phyloP scores from a whole-genome alignment of 2,113 vertebrate genomes.

The Lophura nycthemera region DNA sequence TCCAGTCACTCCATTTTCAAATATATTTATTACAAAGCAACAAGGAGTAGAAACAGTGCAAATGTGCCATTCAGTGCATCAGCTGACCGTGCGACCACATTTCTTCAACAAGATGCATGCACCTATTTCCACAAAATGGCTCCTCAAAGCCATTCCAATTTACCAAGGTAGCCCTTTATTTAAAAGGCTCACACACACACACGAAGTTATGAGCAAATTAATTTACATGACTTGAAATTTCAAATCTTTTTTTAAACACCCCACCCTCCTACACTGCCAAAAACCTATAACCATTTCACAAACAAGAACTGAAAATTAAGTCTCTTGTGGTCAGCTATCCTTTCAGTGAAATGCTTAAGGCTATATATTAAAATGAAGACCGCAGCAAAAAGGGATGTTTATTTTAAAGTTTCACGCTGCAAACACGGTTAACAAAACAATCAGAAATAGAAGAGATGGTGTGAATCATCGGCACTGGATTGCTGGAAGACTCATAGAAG shows the following conservation, averaged over 20 bases:
- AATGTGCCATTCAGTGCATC: neutral
- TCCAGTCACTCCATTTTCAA: conserved; percentile 16
- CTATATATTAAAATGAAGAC: neutral
- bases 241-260: neutral
- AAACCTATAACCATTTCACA: neutral
- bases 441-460: neutral
- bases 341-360: neutral
- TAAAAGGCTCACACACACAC: neutral
- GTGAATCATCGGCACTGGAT: neutral
- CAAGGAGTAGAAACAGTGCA: neutral
- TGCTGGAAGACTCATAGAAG: neutral
- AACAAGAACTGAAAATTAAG: neutral
- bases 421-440: neutral
- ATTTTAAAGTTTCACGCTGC: neutral
- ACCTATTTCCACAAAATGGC: conserved; percentile 67
- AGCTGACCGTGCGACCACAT: neutral
- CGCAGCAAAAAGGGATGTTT: neutral
- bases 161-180: neutral
- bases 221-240: neutral
- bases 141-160: conserved; percentile 43
- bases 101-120: conserved; percentile 5
- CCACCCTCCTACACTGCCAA: neutral
- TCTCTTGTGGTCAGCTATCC: neutral
- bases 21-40: conserved; percentile 23
- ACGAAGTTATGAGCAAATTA: neutral